phyloP scores from a whole-genome alignment of 2,888 invertebrate species.

The Ophonus ardosiacus region DNA sequence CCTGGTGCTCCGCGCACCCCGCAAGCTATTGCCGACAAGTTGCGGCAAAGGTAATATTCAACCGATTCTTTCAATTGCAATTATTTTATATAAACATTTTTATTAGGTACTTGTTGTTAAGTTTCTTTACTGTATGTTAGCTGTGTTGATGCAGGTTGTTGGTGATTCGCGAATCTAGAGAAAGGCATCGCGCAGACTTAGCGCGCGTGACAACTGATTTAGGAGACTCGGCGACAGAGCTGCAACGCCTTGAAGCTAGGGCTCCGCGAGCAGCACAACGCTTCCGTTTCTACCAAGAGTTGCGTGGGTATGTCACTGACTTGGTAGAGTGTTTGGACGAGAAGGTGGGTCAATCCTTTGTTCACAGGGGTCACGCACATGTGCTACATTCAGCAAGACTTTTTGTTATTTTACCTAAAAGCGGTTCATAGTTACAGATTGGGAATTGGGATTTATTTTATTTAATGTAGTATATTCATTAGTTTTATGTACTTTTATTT shows the following conservation, averaged over 20 bases:
- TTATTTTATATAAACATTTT: not conserved
- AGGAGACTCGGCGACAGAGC: slow-evolving; percentile 72
- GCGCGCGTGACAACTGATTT: slow-evolving; percentile 32
- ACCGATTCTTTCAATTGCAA: not conserved
- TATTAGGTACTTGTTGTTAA: not conserved
- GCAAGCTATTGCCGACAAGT: slow-evolving; percentile 76
- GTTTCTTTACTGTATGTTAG: not conserved
- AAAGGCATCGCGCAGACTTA: slow-evolving; percentile 44
- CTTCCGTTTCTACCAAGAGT: slow-evolving; percentile 96
- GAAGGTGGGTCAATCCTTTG: slow-evolving; percentile 82
- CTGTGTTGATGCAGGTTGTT: slow-evolving; percentile 72
- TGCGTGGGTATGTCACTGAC: slow-evolving; percentile 96
- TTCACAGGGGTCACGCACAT: slow-evolving; percentile 58
- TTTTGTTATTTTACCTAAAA: slow-evolving; percentile 16
- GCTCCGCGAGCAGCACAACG: slow-evolving; percentile 86
- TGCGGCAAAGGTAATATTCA: slow-evolving; percentile 72
- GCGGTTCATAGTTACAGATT: not conserved
- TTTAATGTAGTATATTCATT: not conserved
- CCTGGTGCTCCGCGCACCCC: slow-evolving; percentile 75
- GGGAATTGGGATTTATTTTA: not conserved
- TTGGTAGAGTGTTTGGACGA: slow-evolving; percentile 98
- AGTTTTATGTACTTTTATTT: slow-evolving; percentile 13
- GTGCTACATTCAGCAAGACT: slow-evolving; percentile 62
- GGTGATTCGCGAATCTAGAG: slow-evolving; percentile 75
- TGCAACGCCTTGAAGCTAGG: slow-evolving; percentile 79